Conservation (phyloP, 1,140 invertebrate genomes). For the Tetraneura akinire region DNA sequence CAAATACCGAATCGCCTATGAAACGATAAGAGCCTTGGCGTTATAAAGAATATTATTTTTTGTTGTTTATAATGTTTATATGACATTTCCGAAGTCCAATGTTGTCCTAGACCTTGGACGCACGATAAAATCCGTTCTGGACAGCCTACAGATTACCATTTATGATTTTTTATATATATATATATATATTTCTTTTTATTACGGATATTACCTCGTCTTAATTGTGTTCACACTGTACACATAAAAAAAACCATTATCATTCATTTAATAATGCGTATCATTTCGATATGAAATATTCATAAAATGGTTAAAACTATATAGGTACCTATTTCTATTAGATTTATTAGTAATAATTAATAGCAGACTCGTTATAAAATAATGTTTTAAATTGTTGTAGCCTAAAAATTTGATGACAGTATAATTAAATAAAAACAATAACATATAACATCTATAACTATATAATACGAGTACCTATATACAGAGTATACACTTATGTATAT, state of each 20-base stretch:
- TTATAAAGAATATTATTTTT: conserved; percentile 34
- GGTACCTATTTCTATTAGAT: no score
- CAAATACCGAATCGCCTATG: neutral
- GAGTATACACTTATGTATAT: no score
- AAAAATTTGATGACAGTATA: no score
- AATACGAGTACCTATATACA: no score
- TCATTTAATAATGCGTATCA: conserved; percentile 7
- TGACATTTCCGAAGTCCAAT: conserved; percentile 44
- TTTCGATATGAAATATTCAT: conserved; percentile 17
- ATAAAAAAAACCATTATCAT: conserved; percentile 38
- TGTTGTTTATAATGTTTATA: neutral
- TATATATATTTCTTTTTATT: no score
- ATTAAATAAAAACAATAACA: no score
- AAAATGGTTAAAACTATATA: neutral
- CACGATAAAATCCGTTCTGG: conserved; percentile 32
- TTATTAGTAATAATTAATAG: no score
- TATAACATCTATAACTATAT: no score
- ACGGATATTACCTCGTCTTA: conserved; percentile 40
- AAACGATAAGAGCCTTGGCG: conserved; percentile 16
- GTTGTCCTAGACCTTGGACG: conserved; percentile 31
- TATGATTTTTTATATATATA: conserved; percentile 24
- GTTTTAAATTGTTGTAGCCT: no score
- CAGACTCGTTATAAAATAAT: no score
- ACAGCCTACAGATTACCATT: conserved; percentile 47
- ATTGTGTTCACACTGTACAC: neutral